Evolutionary conservation across 1,140 invertebrate species (phyloP).

Genomic region (Dolichoris vasculosae): DNA sequence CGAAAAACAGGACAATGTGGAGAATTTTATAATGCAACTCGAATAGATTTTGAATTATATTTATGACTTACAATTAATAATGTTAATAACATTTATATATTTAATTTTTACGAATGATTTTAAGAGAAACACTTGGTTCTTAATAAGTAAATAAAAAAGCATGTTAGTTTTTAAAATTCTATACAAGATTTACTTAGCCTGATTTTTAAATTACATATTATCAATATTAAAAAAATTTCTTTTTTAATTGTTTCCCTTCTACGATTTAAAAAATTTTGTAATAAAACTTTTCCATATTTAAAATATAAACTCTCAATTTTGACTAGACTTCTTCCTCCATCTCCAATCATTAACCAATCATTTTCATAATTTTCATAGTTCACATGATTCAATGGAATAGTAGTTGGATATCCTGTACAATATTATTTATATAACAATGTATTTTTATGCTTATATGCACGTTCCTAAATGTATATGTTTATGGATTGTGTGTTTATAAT

Average conservation of each 20-base stretch:
- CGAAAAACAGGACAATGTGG: conserved; percentile 84
- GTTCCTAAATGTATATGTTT: too few species aligned
- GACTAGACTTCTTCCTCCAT: conserved; percentile 37
- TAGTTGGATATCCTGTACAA: conserved; percentile 43
- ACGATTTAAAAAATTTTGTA: conserved; percentile 35
- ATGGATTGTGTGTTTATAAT: too few species aligned
- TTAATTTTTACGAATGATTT: not conserved
- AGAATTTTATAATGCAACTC: conserved; percentile 89
- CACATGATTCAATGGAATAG: conserved; percentile 48
- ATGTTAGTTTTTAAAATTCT: not conserved
- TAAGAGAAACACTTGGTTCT: not conserved
- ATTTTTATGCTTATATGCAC: not conserved
- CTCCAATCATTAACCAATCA: conserved; percentile 45
- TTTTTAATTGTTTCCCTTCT: conserved; percentile 36
- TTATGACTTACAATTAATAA: conserved; percentile 61
- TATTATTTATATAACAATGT: not conserved
- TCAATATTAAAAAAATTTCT: not conserved
- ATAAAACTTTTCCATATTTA: conserved; percentile 11
- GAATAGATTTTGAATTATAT: conserved; percentile 96
- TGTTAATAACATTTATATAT: not conserved
- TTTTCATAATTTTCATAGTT: conserved; percentile 44
- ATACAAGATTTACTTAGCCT: conserved; percentile 4
- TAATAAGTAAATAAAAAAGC: not conserved
- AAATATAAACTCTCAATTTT: not conserved
- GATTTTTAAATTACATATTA: not conserved